These are phyloP conservation scores for Sterrhoptilus dennistouni DNA, from an alignment of 2,113 vertebrate genomes.

Conservation along the genomic window DNA sequence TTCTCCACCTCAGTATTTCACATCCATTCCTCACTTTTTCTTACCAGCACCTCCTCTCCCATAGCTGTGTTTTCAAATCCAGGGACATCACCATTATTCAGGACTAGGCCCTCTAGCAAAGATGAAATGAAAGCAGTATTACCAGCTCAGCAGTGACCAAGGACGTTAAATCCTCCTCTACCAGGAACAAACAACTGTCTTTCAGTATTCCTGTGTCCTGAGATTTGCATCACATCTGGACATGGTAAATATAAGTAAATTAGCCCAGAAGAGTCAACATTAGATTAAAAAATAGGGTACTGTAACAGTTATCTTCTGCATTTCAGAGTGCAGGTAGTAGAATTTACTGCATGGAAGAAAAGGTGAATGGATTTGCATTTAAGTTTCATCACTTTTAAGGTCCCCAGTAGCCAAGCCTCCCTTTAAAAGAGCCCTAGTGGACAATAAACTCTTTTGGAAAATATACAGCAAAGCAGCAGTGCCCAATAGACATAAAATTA, in stretches of 20 bases:
- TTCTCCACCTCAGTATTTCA: not conserved
- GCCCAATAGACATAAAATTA: constrained; percentile 37
- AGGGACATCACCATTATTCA: constrained; percentile 59
- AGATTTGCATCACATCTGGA: constrained; percentile 19
- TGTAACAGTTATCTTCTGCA: not conserved
- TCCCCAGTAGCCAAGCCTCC: not conserved
- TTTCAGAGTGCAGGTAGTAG: not conserved
- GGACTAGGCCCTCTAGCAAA: constrained; percentile 36
- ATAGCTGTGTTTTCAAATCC: constrained; percentile 49
- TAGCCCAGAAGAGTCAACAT: not conserved
- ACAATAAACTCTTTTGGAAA: constrained; percentile 51
- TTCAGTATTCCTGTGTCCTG: not conserved
- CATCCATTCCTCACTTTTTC: not conserved
- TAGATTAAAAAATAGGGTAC: not conserved
- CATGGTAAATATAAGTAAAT: not conserved
- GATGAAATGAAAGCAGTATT: constrained; percentile 53
- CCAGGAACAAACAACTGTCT: not conserved
- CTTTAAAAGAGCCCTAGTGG: constrained; percentile 37
- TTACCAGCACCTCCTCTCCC: constrained; percentile 5
- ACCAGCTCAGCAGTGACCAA: not conserved
- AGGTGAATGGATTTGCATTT: constrained; percentile 52
- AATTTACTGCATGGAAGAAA: constrained; percentile 15
- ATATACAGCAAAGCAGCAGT: constrained; percentile 7
- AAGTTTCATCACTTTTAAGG: constrained; percentile 46
- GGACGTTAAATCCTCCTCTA: not conserved